These are phyloP conservation scores for Melieria crassipennis DNA, from an alignment of 2,888 invertebrate genomes.

Conservation along the genomic window DNA sequence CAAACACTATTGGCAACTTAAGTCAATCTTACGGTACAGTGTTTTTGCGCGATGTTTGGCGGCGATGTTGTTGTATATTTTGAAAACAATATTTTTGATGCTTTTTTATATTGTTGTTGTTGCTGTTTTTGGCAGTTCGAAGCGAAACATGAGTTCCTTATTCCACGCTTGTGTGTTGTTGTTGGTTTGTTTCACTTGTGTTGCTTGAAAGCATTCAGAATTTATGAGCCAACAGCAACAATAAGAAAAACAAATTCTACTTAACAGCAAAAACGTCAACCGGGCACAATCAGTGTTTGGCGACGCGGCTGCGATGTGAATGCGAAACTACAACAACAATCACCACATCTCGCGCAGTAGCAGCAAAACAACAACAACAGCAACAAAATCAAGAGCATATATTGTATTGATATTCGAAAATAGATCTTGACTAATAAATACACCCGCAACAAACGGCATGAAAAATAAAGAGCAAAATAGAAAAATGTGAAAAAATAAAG, in stretches of 20 bases:
- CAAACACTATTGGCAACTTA: no score
- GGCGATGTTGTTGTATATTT: no score
- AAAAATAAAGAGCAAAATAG: no score
- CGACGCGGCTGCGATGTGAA: constrained; percentile 10
- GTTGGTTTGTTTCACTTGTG: not conserved
- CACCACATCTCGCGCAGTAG: not conserved
- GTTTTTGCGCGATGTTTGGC: no score
- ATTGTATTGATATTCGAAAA: constrained; percentile 51
- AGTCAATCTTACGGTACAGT: no score
- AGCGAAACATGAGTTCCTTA: not conserved
- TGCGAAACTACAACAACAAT: constrained; percentile 22
- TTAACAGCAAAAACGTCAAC: constrained; percentile 8
- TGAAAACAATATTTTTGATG: no score
- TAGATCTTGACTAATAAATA: constrained; percentile 61
- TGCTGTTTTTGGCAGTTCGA: not conserved
- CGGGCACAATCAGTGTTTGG: not conserved
- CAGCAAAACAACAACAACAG: constrained; percentile 10
- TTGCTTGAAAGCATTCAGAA: not conserved
- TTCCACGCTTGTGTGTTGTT: not conserved
- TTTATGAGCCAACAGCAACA: constrained; percentile 8
- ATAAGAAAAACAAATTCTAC: constrained; percentile 3
- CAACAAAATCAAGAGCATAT: constrained; percentile 36
- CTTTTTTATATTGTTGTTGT: not conserved
- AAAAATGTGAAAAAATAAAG: no score
- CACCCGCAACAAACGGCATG: constrained; percentile 53